A percentile compares a stretch with the other conserved stretches of the same genome.
Evolutionary conservation across 2,797 vertebrate species (phyloP).

Genomic region (Melanogrammus aeglefinus): DNA sequence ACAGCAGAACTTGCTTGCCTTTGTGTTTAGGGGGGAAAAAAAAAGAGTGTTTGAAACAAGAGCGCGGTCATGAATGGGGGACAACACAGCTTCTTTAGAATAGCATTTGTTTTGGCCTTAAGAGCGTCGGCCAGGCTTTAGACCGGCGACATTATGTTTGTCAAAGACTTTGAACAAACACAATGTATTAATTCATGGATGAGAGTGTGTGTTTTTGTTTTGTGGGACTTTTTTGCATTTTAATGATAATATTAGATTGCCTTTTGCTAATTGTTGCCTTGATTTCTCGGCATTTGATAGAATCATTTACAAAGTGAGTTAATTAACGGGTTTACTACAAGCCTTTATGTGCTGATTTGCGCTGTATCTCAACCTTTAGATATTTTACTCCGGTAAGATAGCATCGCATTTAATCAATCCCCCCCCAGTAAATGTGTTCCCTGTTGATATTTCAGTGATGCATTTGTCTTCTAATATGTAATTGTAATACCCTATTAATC

Average conservation of each 20-base stretch:
- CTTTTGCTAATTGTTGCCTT: background rate
- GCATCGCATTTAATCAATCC: background rate
- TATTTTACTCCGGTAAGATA: background rate
- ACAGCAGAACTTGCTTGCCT: conserved; percentile 59
- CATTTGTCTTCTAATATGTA: background rate
- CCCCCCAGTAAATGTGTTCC: background rate
- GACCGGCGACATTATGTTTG: conserved; percentile 36
- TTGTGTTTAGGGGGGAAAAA: conserved; percentile 53
- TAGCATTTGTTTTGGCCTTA: conserved; percentile 54
- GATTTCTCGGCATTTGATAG: background rate
- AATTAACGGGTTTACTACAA: conserved; percentile 17
- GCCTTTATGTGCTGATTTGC: conserved; percentile 33
- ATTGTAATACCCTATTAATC: background rate
- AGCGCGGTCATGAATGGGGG: conserved; percentile 64
- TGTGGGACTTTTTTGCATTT: background rate
- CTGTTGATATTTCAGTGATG: background rate
- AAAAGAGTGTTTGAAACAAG: conserved; percentile 70
- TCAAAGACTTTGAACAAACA: background rate
- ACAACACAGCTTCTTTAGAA: conserved; percentile 49
- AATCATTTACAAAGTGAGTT: background rate
- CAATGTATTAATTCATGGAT: background rate
- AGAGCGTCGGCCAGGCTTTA: conserved; percentile 40
- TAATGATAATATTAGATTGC: background rate
- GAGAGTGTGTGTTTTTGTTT: background rate
- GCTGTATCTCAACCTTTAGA: background rate